Base-by-base conservation (phyloP, 1,140 invertebrate species). In the Chlorops oryzae region DNA sequence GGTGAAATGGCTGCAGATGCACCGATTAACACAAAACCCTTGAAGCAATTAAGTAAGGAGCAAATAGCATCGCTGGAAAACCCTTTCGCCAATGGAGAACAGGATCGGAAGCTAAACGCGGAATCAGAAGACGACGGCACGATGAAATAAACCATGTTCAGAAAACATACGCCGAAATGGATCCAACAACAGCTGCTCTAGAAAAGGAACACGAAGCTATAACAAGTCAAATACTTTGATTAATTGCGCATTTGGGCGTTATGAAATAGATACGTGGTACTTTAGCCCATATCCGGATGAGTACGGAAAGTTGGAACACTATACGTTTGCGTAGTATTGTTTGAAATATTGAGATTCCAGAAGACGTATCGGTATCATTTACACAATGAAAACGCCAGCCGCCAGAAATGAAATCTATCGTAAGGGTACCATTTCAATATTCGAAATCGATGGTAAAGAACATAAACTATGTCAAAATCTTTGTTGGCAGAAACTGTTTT, bases 141-240 rank as follows among this genome's bases (percentile, higher is more conserved):
- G 96, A 99, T 76, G 96, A 98, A 79, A 98, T 98, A 57, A 98
- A 98, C 74, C 96, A 99, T 73, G 87, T 98, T 46, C 94, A 96
- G 72, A 93, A 83, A 82, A 89, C 80, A 73, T 94, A 92, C 74
- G 90, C 90, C 1, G 92, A 97, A 75, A 95, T 97, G 90, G 94
- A 96, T 70, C 92, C 95, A 6, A 93, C 92, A 4, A 96, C 94
- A 42, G 95, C 94, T 20, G 94, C 93, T 3, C 77, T 98, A 43
- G 96, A 99, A 73, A 95, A 96, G 71, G 94, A 98, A 77, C 96
- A 99, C 69, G 95, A 98, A 82, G 91, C 92, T 37, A 92, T 97
- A 45, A 95, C 90, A 92, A 84, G 92, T 99, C 0, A 99, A 98
- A 79, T 98, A 98, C 64, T 98, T 99, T 58, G 94, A 99, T 64